Evolutionary conservation across 2,888 invertebrate genomes (phyloP).

Genomic region (Druceiella hillmani): DNA sequence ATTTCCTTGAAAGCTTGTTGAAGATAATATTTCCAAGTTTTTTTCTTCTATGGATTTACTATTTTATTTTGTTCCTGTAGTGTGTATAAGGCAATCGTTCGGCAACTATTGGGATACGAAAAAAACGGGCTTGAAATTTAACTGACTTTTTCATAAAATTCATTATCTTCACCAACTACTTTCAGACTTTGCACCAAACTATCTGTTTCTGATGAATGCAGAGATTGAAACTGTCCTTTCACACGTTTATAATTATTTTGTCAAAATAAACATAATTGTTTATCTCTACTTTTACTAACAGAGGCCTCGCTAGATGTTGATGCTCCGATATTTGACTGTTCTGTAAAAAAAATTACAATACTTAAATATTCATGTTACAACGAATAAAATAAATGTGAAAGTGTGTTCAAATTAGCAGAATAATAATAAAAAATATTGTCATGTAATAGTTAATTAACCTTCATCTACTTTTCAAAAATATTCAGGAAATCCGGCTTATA

Average conservation of each 20-base stretch:
- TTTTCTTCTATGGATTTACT: slow-evolving; percentile 11
- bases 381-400: no score
- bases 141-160: slow-evolving; percentile 16
- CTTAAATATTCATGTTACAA: no score
- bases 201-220: slow-evolving; percentile 13
- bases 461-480: no score
- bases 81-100: slow-evolving; percentile 13
- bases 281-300: slow-evolving; percentile 13
- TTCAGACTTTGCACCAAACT: slow-evolving; percentile 13
- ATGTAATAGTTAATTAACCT: no score
- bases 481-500: no score
- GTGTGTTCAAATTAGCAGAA: no score
- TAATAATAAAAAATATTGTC: no score
- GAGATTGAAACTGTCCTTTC: slow-evolving; percentile 11
- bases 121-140: slow-evolving; percentile 5
- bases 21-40: slow-evolving; percentile 15
- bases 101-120: slow-evolving; percentile 13
- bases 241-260: slow-evolving; percentile 13
- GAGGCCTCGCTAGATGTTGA: slow-evolving; percentile 13
- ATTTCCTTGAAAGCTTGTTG: slow-evolving; percentile 13
- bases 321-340: slow-evolving; percentile 12
- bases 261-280: slow-evolving; percentile 12
- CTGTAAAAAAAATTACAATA: no score
- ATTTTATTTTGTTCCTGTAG: no score
- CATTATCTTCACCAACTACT: slow-evolving; percentile 14